phyloP scores from a whole-genome alignment of 2,888 invertebrate genomes.

The Magallana nippona region DNA sequence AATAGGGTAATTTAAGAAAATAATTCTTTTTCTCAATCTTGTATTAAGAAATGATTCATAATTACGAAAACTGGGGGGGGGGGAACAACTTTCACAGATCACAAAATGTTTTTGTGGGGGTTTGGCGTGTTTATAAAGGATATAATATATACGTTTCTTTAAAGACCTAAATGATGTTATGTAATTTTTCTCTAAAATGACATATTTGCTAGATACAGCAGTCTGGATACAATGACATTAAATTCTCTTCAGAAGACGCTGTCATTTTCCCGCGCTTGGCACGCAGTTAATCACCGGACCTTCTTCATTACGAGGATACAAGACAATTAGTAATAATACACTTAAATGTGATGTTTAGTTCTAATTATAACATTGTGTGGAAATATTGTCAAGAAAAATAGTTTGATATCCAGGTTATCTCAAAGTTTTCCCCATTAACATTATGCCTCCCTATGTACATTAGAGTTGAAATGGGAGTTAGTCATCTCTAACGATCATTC shows the following conservation, averaged over 20 bases:
- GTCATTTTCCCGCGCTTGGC: constrained; percentile 3
- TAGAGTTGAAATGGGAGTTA: neutral
- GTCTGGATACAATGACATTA: too few relatives aligned
- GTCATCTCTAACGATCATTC: neutral
- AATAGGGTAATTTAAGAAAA: too few relatives aligned
- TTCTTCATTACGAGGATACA: constrained; percentile 19
- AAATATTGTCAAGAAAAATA: constrained; percentile 24
- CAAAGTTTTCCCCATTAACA: neutral
- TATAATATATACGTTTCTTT: neutral
- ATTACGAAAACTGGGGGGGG: neutral
- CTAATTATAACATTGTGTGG: constrained; percentile 28
- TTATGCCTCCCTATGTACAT: neutral
- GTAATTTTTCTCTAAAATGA: too few relatives aligned
- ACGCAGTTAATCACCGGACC: neutral
- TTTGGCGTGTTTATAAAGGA: too few relatives aligned
- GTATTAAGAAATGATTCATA: too few relatives aligned
- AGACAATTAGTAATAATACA: constrained; percentile 20
- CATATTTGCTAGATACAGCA: too few relatives aligned
- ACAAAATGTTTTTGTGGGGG: too few relatives aligned
- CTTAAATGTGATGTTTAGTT: constrained; percentile 16
- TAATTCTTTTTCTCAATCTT: too few relatives aligned
- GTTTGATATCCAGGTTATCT: constrained; percentile 12
- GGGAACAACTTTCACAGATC: neutral
- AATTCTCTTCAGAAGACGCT: neutral
- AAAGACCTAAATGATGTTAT: neutral